Percentiles rank a stretch among this genome's conserved stretches.
Conservation (phyloP, 2,113 vertebrate species). For the human (Homo sapiens) region GRCh38 chr1:75969501-75970000, state of each 20-base stretch:
- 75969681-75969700: not conserved
- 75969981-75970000: not conserved
- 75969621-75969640: not conserved
- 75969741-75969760: not conserved
- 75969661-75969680: not conserved
- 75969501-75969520: not conserved
- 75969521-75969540: not conserved
- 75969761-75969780: not conserved
- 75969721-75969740: not conserved
- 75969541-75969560: not conserved
- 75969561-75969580: not conserved
- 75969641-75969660: not conserved
- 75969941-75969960: not conserved
- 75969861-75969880: not conserved
- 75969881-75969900: not conserved
- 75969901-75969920: not conserved
- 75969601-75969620: not conserved
- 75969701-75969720: not conserved
- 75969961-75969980: not conserved
- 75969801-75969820: not conserved
- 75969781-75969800: not conserved
- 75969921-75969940: not conserved
- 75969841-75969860: not conserved
- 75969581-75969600: not conserved
- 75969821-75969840: not conserved